Evolutionary conservation across 2,888 invertebrate species (phyloP), one percentile per base, ranked within the genome.

Genomic region (Mythimna loreyi): DNA sequence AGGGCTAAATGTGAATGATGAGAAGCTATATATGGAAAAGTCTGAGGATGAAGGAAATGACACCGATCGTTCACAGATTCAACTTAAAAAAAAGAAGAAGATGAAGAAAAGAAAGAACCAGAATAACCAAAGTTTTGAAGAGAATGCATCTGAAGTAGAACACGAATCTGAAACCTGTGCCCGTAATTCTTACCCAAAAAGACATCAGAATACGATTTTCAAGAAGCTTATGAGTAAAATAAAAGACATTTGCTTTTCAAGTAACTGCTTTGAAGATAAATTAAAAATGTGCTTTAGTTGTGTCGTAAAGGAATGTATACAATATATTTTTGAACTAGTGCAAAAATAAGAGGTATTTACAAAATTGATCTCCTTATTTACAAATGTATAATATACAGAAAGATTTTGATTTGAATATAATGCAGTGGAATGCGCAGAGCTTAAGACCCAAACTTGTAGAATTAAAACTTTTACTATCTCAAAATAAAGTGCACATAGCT

Each of bases 261-360:
- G 40, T 56, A 40, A 8, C 16, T 8, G 16, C 8, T 36, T 56
- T 4, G 36, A 23, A 56, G 56, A 58, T n/a, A 45, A 45, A 45
- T 6, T 58, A 6, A 58, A 58, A 58, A 58, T 58, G 43, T 28
- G 28, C 28, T 28, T 9, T 28, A 45, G 43, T 45, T 43, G n/a
- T 28, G 6, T 58, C 25, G 43, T 45, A 5, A 43, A 57, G 13
- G 28, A 45, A 6, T 58, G 43, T 6, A 11, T 58, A 25, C 25
- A 58, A 28, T 58, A 8, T n/a, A 59, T 30, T 47, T n/a, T 45
- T n/a, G 45, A 45, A 2, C n/a, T n/a, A 45, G 8, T 45, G 2
- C 45, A 45, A 45, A 45, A 45, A 45, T n/a, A 45, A n/a, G 45
- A n/a, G 6, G n/a, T 45, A 45, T 45, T 45, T 45, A 45, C 45